Conservation (phyloP, 2,797 vertebrate genomes). For the Rhinogobio ventralis region DNA sequence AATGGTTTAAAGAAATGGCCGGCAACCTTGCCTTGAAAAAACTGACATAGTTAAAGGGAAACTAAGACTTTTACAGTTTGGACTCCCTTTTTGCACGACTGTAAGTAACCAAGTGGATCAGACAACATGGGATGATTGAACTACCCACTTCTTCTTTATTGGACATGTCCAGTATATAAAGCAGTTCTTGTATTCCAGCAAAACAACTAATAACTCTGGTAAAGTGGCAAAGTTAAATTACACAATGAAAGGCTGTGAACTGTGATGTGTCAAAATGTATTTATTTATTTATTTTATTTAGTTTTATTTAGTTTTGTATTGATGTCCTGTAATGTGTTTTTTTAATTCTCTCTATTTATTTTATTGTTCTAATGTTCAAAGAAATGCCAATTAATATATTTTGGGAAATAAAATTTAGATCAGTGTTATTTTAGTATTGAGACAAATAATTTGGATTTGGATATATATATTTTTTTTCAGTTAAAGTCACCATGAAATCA, state of each 20-base stretch:
- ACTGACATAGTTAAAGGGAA: slow-evolving; percentile 11
- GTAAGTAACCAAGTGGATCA: not conserved
- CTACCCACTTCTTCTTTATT: not conserved
- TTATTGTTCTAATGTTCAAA: too few relatives aligned
- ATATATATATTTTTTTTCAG: too few relatives aligned
- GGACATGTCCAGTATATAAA: too few relatives aligned
- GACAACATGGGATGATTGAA: not conserved
- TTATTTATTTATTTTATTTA: not conserved
- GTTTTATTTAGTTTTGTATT: too few relatives aligned
- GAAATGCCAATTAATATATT: too few relatives aligned
- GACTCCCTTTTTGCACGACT: not conserved
- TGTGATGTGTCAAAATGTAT: not conserved
- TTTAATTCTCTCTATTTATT: too few relatives aligned
- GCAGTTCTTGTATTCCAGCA: not conserved
- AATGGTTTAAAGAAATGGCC: not conserved
- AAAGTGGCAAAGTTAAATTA: not conserved
- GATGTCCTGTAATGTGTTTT: too few relatives aligned
- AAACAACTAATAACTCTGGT: not conserved
- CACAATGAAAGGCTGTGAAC: not conserved
- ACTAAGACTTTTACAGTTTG: not conserved
- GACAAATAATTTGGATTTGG: too few relatives aligned
- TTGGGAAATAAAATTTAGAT: too few relatives aligned
- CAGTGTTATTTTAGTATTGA: too few relatives aligned
- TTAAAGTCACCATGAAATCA: too few relatives aligned
- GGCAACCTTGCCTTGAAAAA: slow-evolving; percentile 3